Conservation (phyloP, 2,888 invertebrate species). For the Pyralis farinalis region DNA sequence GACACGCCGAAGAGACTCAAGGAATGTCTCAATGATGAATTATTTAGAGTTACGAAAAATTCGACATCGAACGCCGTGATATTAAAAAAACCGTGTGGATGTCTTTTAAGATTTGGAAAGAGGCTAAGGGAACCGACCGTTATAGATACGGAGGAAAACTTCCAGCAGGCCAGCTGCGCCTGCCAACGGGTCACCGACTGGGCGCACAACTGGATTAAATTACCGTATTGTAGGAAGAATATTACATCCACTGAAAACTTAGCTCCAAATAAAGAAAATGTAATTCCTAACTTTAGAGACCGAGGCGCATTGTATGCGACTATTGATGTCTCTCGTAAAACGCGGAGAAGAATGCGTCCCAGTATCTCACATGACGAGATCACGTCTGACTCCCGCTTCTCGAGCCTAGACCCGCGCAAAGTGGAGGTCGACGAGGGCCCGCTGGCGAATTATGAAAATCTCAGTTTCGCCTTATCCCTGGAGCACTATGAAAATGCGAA, state of each 20-base stretch:
- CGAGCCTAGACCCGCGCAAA: conserved; percentile 24
- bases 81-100: conserved; percentile 85
- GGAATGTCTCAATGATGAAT: conserved; percentile 82
- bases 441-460: conserved; percentile 84
- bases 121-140: conserved; percentile 51
- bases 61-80: conserved; percentile 80
- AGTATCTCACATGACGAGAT: conserved; percentile 26
- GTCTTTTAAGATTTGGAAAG: conserved; percentile 79
- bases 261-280: conserved; percentile 78
- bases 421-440: conserved; percentile 65
- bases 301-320: conserved; percentile 84
- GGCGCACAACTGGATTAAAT: conserved; percentile 83
- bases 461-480: conserved; percentile 89
- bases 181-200: conserved; percentile 84
- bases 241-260: conserved; percentile 38
- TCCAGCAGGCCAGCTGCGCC: conserved; percentile 68
- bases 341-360: conserved; percentile 61
- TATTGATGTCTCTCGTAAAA: conserved; percentile 84
- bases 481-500: conserved; percentile 91
- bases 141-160: conserved; percentile 54
- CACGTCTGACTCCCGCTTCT: conserved; percentile 5
- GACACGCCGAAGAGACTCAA: conserved; percentile 88
- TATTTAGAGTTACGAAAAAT: conserved; percentile 66
- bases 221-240: conserved; percentile 79
- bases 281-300: conserved; percentile 48